Evolutionary conservation across 2,888 invertebrate genomes (phyloP), one percentile per base, ranked within the genome.

Genomic region (Agonum fuliginosum): DNA sequence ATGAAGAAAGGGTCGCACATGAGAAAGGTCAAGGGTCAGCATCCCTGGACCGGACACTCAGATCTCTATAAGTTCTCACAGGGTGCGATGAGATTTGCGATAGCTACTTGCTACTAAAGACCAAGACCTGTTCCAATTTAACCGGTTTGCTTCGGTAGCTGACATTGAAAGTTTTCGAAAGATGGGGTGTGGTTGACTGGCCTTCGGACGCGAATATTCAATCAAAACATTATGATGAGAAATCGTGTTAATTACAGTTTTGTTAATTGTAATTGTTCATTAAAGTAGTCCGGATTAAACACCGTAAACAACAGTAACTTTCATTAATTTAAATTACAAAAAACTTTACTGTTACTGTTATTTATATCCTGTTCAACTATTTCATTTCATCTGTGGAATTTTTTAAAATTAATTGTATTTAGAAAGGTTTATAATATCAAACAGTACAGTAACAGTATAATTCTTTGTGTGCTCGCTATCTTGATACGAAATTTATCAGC

Each of bases 21-120:
- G 46, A 46, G 46, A 46, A 46, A 46, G 46, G 46, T 46, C 46
- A 46, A 1, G 46, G 46, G 46, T 46, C 46, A 46, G 14, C 46
- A 3, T 46, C n/a, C 41, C 10, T 12, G 6, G 41, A n/a, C 41
- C 41, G 10, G 41, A 10, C 12, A 14, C n/a, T n/a, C n/a, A 41
- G 12, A n/a, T 37, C n/a, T 41, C 12, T n/a, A n/a, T n/a, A n/a
- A n/a, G 19, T 46, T 46, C 46, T 46, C 46, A 46, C 46, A 46
- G 46, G 46, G 37, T 17, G 46, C 46, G 8, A n/a, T n/a, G n/a
- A 8, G 19, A 37, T 37, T 46, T 46, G 46, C 46, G 46, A 46
- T 14, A 3, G 46, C 46, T 46, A 46, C 46, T 46, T 46, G 46
- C 46, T n/a, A 12, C 17, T 6, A 17, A 12, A 3, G 17, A n/a